Conservation (phyloP, 2,888 invertebrate genomes). For the Barypeithes pellucidus region DNA sequence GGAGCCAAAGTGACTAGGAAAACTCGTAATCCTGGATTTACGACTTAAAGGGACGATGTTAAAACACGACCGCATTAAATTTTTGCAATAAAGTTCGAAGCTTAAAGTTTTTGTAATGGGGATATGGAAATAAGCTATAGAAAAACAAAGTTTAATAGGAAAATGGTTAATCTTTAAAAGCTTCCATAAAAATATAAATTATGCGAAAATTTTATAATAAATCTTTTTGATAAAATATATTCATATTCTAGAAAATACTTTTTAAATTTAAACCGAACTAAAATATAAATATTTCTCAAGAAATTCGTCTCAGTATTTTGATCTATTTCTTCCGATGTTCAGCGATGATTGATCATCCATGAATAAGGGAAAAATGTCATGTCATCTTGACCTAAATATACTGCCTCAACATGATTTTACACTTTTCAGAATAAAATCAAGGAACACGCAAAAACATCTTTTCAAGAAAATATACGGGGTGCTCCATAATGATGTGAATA, state of each 20-base stretch:
- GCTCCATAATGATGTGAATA: neutral
- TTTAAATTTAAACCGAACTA: no score
- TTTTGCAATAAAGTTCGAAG: neutral
- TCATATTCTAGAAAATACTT: no score
- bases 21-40: slow-evolving; percentile 5
- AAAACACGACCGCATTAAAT: neutral
- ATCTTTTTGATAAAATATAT: no score
- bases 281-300: no score
- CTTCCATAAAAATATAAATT: no score
- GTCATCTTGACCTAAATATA: slow-evolving; percentile 17
- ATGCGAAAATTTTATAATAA: no score
- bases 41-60: neutral
- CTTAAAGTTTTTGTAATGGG: neutral
- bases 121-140: neutral
- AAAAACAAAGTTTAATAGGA: neutral
- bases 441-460: neutral
- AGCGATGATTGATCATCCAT: neutral
- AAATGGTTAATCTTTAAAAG: no score
- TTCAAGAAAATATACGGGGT: neutral
- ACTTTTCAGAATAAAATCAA: neutral
- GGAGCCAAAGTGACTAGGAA: slow-evolving; percentile 20
- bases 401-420: slow-evolving; percentile 9
- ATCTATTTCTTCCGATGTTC: no score
- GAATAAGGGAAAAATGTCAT: slow-evolving; percentile 26
- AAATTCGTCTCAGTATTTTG: no score